Base-by-base conservation (phyloP, 2,888 invertebrate genomes). In the Eulithis testata region DNA sequence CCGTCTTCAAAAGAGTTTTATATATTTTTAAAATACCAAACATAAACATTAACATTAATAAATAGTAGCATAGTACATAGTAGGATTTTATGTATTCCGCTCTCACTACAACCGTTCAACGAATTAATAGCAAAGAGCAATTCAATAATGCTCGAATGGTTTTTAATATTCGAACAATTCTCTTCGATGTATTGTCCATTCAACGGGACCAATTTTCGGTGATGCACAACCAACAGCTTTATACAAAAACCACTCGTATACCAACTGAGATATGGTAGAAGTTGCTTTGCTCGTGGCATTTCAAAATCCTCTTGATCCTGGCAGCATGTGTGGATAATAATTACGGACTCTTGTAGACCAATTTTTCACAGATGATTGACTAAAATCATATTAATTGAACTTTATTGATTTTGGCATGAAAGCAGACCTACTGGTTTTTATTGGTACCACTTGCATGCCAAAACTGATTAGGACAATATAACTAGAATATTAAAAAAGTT, bases 101-200 rank as follows among this genome's bases (percentile, higher is more conserved):
- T 76, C 0, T 3, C 73, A 84, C 60, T 73, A 11, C 8, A 40
- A 69, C 75, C 82, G 62, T 44, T 75, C 75, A 67, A 63, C 71
- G 74, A 85, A 85, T 85, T 87, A 87, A 88, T 86, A 79, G 86
- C 84, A 87, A 87, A 89, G 85, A 83, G 87, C 87, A 87, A 89
- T 87, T 88, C 84, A 85, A 88, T 89, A 87, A 89, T 88, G 90
- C 90, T 89, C 79, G 82, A 87, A 86, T 87, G 89, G 88, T 87
- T 91, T 91, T 90, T 90, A 90, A 91, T 91, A 90, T 90, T 88
- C 88, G 84, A 81, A 85, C 87, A 83, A 87, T 88, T 83, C 85
- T 79, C 82, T 75, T 77, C 79, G 75, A 82, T 81, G 85, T 82
- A 86, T 88, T 88, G 87, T 87, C 82, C 86, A 83, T 84, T 84